A percentile compares a stretch with the other conserved stretches of the same genome.
These are phyloP conservation scores for Nesidiocoris tenuis DNA, from an alignment of 2,888 invertebrate genomes.

Conservation along the genomic window DNA sequence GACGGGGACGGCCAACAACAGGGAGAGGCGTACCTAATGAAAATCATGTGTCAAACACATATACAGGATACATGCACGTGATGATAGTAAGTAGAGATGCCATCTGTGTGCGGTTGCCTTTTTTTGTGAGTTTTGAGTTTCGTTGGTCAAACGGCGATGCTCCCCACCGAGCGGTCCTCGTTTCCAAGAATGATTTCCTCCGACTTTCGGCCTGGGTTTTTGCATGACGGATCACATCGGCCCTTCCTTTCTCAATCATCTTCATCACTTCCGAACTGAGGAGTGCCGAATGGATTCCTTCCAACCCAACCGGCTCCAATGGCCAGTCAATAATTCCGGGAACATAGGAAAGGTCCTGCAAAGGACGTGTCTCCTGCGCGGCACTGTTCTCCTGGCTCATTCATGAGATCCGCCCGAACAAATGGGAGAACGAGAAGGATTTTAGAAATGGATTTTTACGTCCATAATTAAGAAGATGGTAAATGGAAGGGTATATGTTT, in stretches of 20 bases:
- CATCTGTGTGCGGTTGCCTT: too few relatives aligned
- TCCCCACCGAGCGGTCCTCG: slow-evolving; percentile 9
- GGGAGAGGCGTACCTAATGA: slow-evolving; percentile 27
- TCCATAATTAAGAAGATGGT: too few relatives aligned
- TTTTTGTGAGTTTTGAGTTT: too few relatives aligned
- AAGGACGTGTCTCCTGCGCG: too few relatives aligned
- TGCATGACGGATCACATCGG: background rate
- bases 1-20: background rate
- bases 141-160: slow-evolving; percentile 21
- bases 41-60: slow-evolving; percentile 31
- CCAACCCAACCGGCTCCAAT: background rate
- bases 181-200: slow-evolving; percentile 40
- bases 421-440: too few relatives aligned
- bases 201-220: slow-evolving; percentile 5
- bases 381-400: too few relatives aligned
- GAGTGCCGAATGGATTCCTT: background rate
- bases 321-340: too few relatives aligned
- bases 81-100: slow-evolving; percentile 10
- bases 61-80: background rate
- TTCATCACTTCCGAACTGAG: background rate
- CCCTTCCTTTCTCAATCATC: background rate
- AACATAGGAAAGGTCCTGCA: too few relatives aligned
- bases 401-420: too few relatives aligned
- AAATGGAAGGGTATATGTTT: too few relatives aligned
- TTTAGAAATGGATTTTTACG: too few relatives aligned